phyloP scores from a whole-genome alignment of 2,888 invertebrate species.

The Eupithecia subumbrata region DNA sequence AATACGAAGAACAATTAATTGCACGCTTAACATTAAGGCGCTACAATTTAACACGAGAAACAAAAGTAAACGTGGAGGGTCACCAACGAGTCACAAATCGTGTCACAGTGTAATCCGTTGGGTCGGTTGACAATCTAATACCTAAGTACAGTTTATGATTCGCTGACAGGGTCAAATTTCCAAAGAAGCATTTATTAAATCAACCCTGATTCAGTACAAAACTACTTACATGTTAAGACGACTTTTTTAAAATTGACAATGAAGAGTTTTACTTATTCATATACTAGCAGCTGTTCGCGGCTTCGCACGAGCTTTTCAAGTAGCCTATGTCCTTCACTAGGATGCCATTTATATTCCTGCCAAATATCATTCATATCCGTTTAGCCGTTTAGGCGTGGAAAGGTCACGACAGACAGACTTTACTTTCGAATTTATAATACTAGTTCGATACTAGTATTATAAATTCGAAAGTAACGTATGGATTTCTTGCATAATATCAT shows the following conservation, averaged over 20 bases:
- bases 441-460: too few relatives aligned
- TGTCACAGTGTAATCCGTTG: not conserved
- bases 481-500: constrained; percentile 9
- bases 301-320: too few relatives aligned
- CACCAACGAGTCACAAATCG: not conserved
- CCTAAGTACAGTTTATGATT: not conserved
- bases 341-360: too few relatives aligned
- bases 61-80: not conserved
- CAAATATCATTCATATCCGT: too few relatives aligned
- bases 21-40: not conserved
- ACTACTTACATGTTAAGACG: not conserved
- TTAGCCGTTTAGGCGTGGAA: too few relatives aligned
- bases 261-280: not conserved
- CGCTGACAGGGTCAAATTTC: not conserved
- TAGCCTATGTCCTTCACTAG: too few relatives aligned
- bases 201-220: not conserved
- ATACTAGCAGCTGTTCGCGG: too few relatives aligned
- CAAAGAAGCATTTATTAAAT: not conserved
- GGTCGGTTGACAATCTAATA: not conserved
- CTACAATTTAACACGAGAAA: not conserved
- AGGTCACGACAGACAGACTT: too few relatives aligned
- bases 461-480: too few relatives aligned
- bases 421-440: too few relatives aligned
- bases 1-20: not conserved
- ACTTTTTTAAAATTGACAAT: not conserved